Evolutionary conservation across 2,113 vertebrate species (phyloP).

Genomic region (Marmota flaviventris): DNA sequence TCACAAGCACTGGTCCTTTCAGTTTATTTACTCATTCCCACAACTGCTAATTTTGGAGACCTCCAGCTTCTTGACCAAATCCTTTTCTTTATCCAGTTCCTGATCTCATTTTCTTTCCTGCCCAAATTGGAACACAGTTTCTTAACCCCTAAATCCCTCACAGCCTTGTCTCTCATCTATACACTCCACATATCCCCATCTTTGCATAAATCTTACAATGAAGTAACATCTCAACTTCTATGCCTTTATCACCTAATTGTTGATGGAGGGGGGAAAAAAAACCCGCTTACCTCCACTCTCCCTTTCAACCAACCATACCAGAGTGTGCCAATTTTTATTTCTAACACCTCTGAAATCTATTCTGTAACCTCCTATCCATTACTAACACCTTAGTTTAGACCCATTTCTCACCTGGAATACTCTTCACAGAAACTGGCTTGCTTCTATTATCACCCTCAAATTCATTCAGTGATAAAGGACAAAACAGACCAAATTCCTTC

Average conservation of each 20-base stretch:
- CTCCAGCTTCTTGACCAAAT: background rate
- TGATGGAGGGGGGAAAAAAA: background rate
- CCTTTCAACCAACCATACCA: background rate
- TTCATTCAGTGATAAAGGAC: background rate
- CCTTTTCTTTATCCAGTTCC: constrained; percentile 11
- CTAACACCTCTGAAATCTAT: background rate
- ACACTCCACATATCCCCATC: background rate
- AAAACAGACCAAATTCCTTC: constrained; percentile 6
- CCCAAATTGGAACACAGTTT: background rate
- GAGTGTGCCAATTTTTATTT: background rate
- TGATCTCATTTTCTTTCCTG: constrained; percentile 19
- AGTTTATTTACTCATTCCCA: constrained; percentile 3
- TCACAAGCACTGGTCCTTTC: background rate
- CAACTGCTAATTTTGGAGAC: background rate
- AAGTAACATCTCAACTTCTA: background rate
- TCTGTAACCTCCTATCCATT: background rate
- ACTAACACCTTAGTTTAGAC: background rate
- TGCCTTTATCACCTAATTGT: background rate
- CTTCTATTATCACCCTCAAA: constrained; percentile 9
- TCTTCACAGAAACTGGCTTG: background rate
- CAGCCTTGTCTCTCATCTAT: background rate
- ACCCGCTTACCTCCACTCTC: background rate
- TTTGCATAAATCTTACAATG: background rate
- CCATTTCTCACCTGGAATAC: background rate
- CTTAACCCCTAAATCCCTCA: background rate